Conservation (phyloP, 2,113 vertebrate genomes). For the Corythoichthys haematopterus region DNA sequence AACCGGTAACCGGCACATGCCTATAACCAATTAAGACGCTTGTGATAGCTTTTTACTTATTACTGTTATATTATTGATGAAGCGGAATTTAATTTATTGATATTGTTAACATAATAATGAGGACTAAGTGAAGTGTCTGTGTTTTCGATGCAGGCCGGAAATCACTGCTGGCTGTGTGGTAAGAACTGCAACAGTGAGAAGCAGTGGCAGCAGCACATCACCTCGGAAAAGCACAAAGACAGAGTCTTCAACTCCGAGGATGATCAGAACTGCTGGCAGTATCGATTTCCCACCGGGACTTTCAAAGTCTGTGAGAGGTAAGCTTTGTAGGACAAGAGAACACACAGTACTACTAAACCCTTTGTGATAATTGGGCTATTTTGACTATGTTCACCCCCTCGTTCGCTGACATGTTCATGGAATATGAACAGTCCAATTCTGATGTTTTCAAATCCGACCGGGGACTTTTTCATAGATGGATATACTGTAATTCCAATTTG, state of each 20-base stretch:
- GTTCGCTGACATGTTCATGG: too few relatives aligned
- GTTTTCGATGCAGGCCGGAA: constrained; percentile 78
- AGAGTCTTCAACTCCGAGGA: constrained; percentile 95
- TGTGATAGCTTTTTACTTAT: too few relatives aligned
- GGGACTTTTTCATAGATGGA: too few relatives aligned
- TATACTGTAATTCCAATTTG: too few relatives aligned
- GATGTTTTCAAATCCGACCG: too few relatives aligned
- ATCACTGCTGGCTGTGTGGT: constrained; percentile 97
- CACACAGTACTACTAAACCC: background rate
- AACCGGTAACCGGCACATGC: too few relatives aligned
- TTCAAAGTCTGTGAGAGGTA: constrained; percentile 94
- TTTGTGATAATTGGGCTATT: background rate
- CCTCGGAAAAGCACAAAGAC: constrained; percentile 97
- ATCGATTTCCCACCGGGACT: constrained; percentile 91
- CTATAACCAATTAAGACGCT: too few relatives aligned
- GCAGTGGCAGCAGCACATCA: constrained; percentile 98
- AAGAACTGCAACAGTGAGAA: constrained; percentile 99
- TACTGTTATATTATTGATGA: too few relatives aligned
- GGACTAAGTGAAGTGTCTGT: background rate
- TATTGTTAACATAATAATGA: background rate
- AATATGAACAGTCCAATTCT: too few relatives aligned
- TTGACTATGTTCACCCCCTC: background rate
- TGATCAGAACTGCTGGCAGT: constrained; percentile 96
- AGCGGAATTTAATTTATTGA: too few relatives aligned
- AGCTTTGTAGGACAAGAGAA: constrained; percentile 7